Base-by-base conservation (phyloP, 2,888 invertebrate species). In the Tachystola acroxantha region DNA sequence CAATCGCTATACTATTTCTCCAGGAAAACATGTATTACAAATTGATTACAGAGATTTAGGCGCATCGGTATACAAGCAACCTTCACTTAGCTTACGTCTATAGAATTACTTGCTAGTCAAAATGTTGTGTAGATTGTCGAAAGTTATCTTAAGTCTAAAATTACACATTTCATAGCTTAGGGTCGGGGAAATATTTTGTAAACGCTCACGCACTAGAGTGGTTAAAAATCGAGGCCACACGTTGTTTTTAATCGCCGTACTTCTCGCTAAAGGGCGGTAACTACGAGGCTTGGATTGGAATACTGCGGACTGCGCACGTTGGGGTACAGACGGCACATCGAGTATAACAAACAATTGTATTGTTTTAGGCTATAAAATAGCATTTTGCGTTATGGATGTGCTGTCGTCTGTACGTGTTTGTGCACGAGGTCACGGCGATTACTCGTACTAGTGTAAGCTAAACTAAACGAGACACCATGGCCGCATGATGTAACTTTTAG, bases 91-190 rank as follows among this genome's bases (percentile, higher is more conserved):
- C 51, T 69, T 68, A 65, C 58, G 55, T 63, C 51, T 51, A 53
- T 41, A 48, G 53, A 39, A 43, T 40, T 47, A 48, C 53, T 54
- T 51, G 45, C 51, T 53, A 56, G 47, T 53, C 47, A 50, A 54
- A 42, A 32, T 52, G 45, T 52, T 46, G 40, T 25, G 48, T 54
- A 45, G 39, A 36, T 44, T 7, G 10, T 19, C 30, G 34, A 20
- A 16, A 22, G 9, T 31, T 10, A 53, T 39, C 42, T 56, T 50
- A 49, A 45, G 36, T 48, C 52, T 75, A 75, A 57, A 78, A 79
- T 84, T 81, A 79, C 82, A 84, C 84, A 84, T 82, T 84, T 82
- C 82, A 81, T 66, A 77, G 82, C 60, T 71, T 64, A 75, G 84
- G 82, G 80, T 81, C 80, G 50, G 54, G 59, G 48, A 50, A 59